Conservation (phyloP, 1,140 invertebrate species). For the Lasaia peninsularis region DNA sequence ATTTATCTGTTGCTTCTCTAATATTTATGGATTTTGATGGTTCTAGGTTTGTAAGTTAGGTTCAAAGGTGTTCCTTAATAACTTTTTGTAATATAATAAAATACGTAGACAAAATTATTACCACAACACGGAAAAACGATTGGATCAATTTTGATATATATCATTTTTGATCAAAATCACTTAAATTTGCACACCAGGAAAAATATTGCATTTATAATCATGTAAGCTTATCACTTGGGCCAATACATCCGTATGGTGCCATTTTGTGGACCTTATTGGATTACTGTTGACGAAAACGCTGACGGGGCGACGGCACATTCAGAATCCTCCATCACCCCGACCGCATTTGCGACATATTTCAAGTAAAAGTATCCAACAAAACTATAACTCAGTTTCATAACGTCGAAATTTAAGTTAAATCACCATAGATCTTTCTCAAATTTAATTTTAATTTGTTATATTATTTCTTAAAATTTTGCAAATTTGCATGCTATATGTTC, state of each 20-base stretch:
- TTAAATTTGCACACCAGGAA: too few species aligned
- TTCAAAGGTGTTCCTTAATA: too few species aligned
- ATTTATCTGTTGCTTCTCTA: too few species aligned
- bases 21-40: too few species aligned
- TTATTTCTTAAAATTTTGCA: too few species aligned
- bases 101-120: too few species aligned
- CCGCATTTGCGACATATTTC: constrained; percentile 4
- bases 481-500: too few species aligned
- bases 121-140: too few species aligned
- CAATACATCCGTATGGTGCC: constrained; percentile 28
- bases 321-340: constrained; percentile 15
- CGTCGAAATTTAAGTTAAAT: background rate
- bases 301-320: constrained; percentile 31
- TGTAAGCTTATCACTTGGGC: constrained; percentile 18
- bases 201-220: background rate
- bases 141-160: background rate
- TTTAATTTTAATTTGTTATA: too few species aligned
- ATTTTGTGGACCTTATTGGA: constrained; percentile 49
- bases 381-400: constrained; percentile 1
- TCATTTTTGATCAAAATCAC: background rate
- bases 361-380: background rate
- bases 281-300: constrained; percentile 54
- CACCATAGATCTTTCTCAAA: too few species aligned
- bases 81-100: too few species aligned
- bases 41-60: too few species aligned